phyloP scores from a whole-genome alignment of 2,888 invertebrate genomes.

The Drosophila demipolita region DNA sequence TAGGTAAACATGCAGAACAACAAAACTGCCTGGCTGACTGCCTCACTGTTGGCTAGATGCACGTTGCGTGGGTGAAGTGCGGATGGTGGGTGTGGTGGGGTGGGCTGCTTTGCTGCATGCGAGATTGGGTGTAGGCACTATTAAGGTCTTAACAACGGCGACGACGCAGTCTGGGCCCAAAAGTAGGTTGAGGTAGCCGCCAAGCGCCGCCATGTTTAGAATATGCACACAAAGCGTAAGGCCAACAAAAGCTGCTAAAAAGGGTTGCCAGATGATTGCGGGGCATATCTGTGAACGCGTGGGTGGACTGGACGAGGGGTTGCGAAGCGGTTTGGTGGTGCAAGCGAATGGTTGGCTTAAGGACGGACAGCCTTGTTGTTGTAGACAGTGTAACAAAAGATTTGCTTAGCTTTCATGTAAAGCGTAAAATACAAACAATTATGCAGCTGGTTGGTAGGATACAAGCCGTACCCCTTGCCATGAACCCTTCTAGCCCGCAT shows the following conservation, averaged over 20 bases:
- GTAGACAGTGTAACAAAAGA: constrained; percentile 78
- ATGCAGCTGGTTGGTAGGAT: constrained; percentile 68
- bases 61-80: constrained; percentile 16
- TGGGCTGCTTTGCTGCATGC: neutral
- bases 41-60: constrained; percentile 63
- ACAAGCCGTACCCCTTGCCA: constrained; percentile 5
- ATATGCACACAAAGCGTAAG: constrained; percentile 78
- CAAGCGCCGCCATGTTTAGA: constrained; percentile 75
- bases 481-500: constrained; percentile 28
- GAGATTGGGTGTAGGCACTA: constrained; percentile 46
- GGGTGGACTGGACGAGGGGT: neutral
- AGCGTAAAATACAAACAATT: constrained; percentile 82
- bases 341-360: constrained; percentile 6
- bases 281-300: constrained; percentile 2
- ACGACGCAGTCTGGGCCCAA: constrained; percentile 58
- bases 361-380: constrained; percentile 54
- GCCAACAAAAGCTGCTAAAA: constrained; percentile 70
- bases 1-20: constrained; percentile 71
- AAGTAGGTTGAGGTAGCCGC: constrained; percentile 79
- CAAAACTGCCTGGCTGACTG: constrained; percentile 64
- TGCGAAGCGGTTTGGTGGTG: constrained; percentile 14
- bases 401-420: constrained; percentile 81
- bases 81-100: constrained; percentile 1
- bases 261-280: constrained; percentile 54
- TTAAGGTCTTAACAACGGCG: constrained; percentile 69